Conservation (phyloP, 2,888 invertebrate species). For the Drosophila neotestacea region DNA sequence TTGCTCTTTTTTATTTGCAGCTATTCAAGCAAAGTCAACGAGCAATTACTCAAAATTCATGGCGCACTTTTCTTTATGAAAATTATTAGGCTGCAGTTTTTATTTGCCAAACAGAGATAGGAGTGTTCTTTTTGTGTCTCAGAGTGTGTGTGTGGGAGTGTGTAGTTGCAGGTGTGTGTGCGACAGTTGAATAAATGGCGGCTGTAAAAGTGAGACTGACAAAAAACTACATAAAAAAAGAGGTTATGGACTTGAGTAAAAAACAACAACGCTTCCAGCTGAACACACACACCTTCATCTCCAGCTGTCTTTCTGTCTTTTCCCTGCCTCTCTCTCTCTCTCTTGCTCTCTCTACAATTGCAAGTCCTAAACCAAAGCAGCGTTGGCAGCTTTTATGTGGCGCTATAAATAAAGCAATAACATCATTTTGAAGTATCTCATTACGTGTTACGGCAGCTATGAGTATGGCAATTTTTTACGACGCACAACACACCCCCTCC, state of each 20-base stretch:
- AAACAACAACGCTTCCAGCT: conserved; percentile 10
- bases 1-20: neutral
- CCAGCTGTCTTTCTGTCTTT: neutral
- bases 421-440: conserved; percentile 81
- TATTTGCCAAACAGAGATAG: conserved; percentile 20
- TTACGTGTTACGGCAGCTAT: conserved; percentile 74
- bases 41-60: conserved; percentile 47
- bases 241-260: conserved; percentile 39
- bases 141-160: conserved; percentile 20
- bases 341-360: neutral
- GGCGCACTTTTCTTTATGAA: conserved; percentile 31
- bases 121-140: neutral
- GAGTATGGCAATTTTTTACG: conserved; percentile 74
- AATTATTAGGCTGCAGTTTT: conserved; percentile 45
- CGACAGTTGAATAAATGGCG: conserved; percentile 36
- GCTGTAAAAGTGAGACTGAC: conserved; percentile 54
- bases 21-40: conserved; percentile 21
- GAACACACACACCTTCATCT: conserved; percentile 1
- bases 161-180: conserved; percentile 28
- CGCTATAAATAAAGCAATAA: conserved; percentile 80
- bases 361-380: conserved; percentile 40
- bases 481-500: conserved; percentile 19
- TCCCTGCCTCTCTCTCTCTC: neutral
- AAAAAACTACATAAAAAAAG: conserved; percentile 62
- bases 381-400: conserved; percentile 60